Conservation (phyloP, 2,797 vertebrate genomes). For the Alauda arvensis region DNA sequence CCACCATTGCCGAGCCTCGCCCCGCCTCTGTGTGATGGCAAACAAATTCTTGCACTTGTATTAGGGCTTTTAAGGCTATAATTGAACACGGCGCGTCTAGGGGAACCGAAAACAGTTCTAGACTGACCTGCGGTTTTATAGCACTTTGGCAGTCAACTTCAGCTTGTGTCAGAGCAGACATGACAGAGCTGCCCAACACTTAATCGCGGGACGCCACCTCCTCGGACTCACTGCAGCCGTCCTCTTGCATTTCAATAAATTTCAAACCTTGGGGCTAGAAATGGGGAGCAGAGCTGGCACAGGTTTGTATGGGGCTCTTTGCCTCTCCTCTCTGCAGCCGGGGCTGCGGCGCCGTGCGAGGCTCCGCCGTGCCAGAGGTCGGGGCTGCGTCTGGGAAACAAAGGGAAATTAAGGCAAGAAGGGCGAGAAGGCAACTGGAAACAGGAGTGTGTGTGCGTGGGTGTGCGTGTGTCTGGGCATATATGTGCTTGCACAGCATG, state of each 20-base stretch:
- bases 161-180: conserved; percentile 76
- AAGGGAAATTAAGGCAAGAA: conserved; percentile 53
- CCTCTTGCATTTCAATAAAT: conserved; percentile 53
- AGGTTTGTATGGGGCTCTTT: conserved; percentile 50
- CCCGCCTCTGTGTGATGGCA: conserved; percentile 88
- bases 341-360: not conserved
- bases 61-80: conserved; percentile 88
- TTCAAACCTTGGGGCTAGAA: conserved; percentile 36
- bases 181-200: conserved; percentile 75
- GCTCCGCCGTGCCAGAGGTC: not conserved
- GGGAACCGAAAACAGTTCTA: conserved; percentile 85
- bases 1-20: conserved; percentile 78
- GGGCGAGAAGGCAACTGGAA: not conserved
- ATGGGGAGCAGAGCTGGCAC: conserved; percentile 12
- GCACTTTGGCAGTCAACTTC: conserved; percentile 87
- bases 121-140: conserved; percentile 90
- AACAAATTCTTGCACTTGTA: conserved; percentile 90
- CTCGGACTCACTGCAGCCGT: conserved; percentile 65
- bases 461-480: conserved; percentile 9
- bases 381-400: conserved; percentile 51
- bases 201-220: conserved; percentile 78
- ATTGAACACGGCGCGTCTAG: conserved; percentile 87
- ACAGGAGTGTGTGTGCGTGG: not conserved
- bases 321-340: not conserved
- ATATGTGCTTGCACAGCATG: not conserved